Evolutionary conservation across 37 sponge, comb jelly and placozoan genomes (phyloP).

Genomic region (Corticium candelabrum): DNA sequence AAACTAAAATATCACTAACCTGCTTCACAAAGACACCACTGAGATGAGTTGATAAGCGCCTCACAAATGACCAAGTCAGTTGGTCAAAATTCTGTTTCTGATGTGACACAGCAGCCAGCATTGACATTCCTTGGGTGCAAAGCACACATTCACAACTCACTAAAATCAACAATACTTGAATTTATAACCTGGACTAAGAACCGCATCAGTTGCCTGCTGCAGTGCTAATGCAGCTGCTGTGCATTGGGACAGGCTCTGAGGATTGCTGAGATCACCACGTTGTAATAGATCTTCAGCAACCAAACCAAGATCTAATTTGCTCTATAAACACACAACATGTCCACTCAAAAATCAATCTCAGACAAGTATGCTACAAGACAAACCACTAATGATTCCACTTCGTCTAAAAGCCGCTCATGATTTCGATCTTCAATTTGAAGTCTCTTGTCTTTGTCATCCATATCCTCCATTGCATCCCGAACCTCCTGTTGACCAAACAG

Average conservation of each 20-base stretch:
- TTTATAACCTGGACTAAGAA: constrained; percentile 1
- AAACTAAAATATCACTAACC: no score
- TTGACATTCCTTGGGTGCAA: not conserved
- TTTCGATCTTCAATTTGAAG: constrained; percentile 59
- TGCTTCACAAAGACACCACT: not conserved
- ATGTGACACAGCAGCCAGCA: not conserved
- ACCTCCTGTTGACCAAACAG: constrained; percentile 14
- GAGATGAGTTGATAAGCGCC: not conserved
- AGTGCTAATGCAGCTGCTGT: not conserved
- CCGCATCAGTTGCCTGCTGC: not conserved
- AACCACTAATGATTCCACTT: constrained; percentile 65
- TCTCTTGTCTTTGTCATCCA: constrained; percentile 35
- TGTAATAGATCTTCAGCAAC: not conserved
- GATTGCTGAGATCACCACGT: not conserved
- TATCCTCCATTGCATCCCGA: constrained; percentile 40
- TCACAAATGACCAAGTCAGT: not conserved
- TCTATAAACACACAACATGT: not conserved
- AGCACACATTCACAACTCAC: not conserved
- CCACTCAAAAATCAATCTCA: not conserved
- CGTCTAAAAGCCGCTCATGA: constrained; percentile 31
- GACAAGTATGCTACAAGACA: no score
- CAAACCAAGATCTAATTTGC: not conserved
- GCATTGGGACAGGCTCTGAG: not conserved
- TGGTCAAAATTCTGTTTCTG: not conserved
- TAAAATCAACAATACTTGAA: not conserved